phyloP scores from a whole-genome alignment of 2,113 vertebrate species.

The Stigmatopora nigra region DNA sequence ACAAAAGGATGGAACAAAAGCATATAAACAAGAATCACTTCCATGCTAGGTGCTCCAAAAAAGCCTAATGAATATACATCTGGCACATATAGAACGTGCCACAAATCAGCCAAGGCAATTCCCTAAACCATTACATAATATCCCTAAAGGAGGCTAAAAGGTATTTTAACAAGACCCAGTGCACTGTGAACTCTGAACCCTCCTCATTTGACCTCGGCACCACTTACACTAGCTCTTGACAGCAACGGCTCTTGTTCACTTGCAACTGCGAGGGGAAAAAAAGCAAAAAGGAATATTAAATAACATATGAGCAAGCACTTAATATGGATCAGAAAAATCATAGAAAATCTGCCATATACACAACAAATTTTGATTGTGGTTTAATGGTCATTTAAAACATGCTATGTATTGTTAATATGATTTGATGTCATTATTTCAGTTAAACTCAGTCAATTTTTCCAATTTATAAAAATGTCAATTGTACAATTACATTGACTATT shows the following conservation, averaged over 20 bases:
- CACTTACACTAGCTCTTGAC: conserved; percentile 62
- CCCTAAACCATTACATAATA: conserved; percentile 68
- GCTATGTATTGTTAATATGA: no score
- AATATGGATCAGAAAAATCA: no score
- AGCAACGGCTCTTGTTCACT: conserved; percentile 27
- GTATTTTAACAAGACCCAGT: conserved; percentile 71
- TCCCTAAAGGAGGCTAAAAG: conserved; percentile 70
- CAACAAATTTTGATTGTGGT: no score
- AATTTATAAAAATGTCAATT: no score
- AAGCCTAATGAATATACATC: conserved; percentile 61
- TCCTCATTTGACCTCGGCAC: conserved; percentile 65
- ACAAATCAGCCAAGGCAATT: conserved; percentile 53
- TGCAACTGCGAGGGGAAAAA: conserved; percentile 33
- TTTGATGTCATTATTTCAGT: no score
- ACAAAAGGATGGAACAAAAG: conserved; percentile 25
- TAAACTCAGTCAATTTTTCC: no score
- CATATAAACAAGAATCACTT: conserved; percentile 29
- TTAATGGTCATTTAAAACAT: no score
- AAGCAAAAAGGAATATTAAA: conserved; percentile 18
- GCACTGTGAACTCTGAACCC: conserved; percentile 61
- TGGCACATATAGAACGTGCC: conserved; percentile 44
- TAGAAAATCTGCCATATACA: no score
- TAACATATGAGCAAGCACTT: background rate
- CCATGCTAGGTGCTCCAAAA: conserved; percentile 34
- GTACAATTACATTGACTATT: no score